A percentile compares a stretch with the other conserved stretches of the same genome.
These are phyloP conservation scores for Porphyrio hochstetteri DNA, from an alignment of 2,113 vertebrate genomes.

Conservation along the genomic window DNA sequence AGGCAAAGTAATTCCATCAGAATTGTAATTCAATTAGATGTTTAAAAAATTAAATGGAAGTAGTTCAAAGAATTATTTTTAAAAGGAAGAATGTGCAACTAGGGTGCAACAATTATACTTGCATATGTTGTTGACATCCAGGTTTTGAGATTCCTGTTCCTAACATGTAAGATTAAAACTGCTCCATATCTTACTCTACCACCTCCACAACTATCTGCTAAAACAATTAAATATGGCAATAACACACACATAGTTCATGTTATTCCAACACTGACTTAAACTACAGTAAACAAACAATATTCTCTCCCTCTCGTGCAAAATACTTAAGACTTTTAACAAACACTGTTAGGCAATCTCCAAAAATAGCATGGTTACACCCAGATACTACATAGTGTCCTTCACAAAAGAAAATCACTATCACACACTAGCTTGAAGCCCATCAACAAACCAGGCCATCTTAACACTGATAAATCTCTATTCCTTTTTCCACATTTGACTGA, in stretches of 20 bases:
- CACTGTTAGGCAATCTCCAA: not conserved
- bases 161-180: not conserved
- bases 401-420: not conserved
- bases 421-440: not conserved
- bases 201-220: slow-evolving; percentile 23
- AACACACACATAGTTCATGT: not conserved
- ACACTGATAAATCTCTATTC: not conserved
- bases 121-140: not conserved
- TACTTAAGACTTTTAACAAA: not conserved
- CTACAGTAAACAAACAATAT: not conserved
- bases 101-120: slow-evolving; percentile 18
- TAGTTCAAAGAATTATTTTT: slow-evolving; percentile 35
- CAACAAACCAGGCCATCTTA: not conserved
- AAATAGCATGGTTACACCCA: not conserved
- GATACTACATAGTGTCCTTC: not conserved
- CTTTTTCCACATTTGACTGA: not conserved
- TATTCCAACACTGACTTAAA: not conserved
- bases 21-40: not conserved
- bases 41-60: not conserved
- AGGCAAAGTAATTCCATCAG: slow-evolving; percentile 9
- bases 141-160: not conserved
- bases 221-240: not conserved
- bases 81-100: slow-evolving; percentile 20
- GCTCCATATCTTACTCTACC: not conserved
- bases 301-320: not conserved